These are phyloP conservation scores for Listrodromus nycthemerus DNA, from an alignment of 2,888 invertebrate genomes.

Conservation along the genomic window DNA sequence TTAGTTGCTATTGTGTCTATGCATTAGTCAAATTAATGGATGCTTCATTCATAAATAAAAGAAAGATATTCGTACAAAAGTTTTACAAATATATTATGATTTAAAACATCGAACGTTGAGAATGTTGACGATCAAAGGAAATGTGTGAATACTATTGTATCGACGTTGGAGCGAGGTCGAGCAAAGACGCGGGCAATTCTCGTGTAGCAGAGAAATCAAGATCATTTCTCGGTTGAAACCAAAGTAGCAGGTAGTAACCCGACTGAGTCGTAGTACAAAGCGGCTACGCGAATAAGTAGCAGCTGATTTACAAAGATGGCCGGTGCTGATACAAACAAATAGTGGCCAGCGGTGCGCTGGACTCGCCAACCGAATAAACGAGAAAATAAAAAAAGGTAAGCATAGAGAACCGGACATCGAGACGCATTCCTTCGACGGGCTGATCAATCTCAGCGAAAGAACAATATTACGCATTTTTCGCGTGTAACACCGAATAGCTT, in stretches of 20 bases:
- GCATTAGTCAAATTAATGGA: not conserved
- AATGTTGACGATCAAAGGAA: not conserved
- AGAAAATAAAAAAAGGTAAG: constrained; percentile 54
- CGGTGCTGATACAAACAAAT: constrained; percentile 77
- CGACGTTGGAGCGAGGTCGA: constrained; percentile 24
- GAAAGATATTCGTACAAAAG: not conserved
- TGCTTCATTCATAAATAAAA: constrained; percentile 4
- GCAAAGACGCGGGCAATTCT: not conserved
- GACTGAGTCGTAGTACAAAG: constrained; percentile 40
- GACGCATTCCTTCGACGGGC: not conserved
- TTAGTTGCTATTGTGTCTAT: constrained; percentile 1
- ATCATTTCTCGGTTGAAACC: constrained; percentile 38
- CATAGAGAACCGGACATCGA: not conserved
- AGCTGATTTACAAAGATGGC: constrained; percentile 80
- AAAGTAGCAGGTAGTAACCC: constrained; percentile 47
- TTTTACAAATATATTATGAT: not conserved
- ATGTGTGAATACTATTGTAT: constrained; percentile 28
- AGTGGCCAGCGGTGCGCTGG: constrained; percentile 70
- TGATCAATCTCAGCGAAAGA: not conserved
- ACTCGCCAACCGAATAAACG: constrained; percentile 61
- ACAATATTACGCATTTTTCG: not conserved
- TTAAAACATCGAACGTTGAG: not conserved
- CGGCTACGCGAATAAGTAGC: constrained; percentile 65
- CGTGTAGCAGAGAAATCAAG: not conserved
- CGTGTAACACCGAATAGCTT: constrained; percentile 3